phyloP scores from a whole-genome alignment of 2,797 vertebrate species.

The Neopelma chrysocephalum region DNA sequence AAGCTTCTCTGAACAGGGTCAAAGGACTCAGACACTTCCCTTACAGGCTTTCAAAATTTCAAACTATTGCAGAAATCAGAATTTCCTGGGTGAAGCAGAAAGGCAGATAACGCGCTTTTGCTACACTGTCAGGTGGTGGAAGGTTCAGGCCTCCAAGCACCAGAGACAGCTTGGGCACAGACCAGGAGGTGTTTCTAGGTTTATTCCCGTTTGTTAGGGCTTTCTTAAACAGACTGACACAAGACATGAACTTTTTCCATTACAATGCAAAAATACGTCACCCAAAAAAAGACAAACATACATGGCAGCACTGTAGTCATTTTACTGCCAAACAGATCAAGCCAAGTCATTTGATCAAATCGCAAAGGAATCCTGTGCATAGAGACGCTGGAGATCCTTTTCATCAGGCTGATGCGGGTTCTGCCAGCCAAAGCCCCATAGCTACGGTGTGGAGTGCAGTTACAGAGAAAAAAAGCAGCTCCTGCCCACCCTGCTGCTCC shows the following conservation, averaged over 20 bases:
- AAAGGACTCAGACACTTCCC: not conserved
- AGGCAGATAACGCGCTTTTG: rapidly evolving
- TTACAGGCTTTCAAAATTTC: not conserved
- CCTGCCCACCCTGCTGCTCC: not conserved
- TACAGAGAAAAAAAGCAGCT: not conserved
- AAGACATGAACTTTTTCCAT: not conserved
- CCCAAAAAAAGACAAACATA: not conserved
- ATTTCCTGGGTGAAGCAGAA: not conserved
- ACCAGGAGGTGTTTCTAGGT: not conserved
- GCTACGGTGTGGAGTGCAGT: not conserved
- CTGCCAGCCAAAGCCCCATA: not conserved
- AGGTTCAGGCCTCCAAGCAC: not conserved
- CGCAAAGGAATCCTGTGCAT: not conserved
- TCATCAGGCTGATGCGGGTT: not conserved
- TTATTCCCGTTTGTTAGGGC: not conserved
- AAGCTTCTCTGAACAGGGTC: not conserved
- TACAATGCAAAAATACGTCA: rapidly evolving
- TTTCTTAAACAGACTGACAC: not conserved
- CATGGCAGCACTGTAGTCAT: rapidly evolving
- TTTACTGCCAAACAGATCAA: not conserved
- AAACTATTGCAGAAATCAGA: not conserved
- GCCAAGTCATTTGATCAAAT: not conserved
- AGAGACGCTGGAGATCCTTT: not conserved
- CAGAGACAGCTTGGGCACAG: not conserved
- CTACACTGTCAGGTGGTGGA: not conserved